Evolutionary conservation across 2,888 invertebrate genomes (phyloP), one percentile per base, ranked within the genome.

Genomic region (Leptopterna dolabrata): DNA sequence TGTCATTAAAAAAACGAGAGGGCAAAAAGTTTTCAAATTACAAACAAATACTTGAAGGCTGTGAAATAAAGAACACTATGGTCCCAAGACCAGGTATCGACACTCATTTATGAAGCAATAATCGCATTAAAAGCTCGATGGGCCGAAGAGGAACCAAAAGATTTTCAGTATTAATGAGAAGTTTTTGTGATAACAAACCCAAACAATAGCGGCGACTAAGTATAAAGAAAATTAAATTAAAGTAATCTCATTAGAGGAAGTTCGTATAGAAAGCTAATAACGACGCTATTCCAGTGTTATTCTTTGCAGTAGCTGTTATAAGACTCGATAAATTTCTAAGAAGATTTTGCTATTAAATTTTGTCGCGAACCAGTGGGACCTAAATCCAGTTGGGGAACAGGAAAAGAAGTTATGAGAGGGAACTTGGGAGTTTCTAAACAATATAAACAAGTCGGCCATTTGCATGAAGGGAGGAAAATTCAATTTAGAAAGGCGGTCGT

Each of bases 391-490:
- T 36, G 30, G 16, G 30, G 43, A 30, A 41, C n/a, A 76, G 76
- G 63, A 63, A 63, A 63, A 27, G 24, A 63, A 13, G 6, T 27
- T n/a, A n/a, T n/a, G n/a, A n/a, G n/a, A 19, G 73, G 78, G 45
- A 78, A 78, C 43, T 78, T 45, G 78, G 45, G 45, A 84, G 83
- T 30, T n/a, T 70, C 83, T 71, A 27, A 84, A 84, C 83, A 71
- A 71, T 71, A 84, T 84, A 71, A 71, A 84, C 71, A 70, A n/a
- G 41, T 84, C 70, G n/a, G 45, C n/a, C 84, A 85, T 85, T 85
- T 85, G 84, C 84, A 85, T 85, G 71, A 47, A 47, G 47, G 73
- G 73, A 73, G 84, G 84, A 29, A 85, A 73, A 85, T 85, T 85
- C 84, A 85, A 85, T 85, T 85, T 47, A 47, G 47, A 81, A 30